A percentile compares a stretch with the other conserved stretches of the same genome.
Evolutionary conservation across 1,140 invertebrate genomes (phyloP).

Genomic region (Aradophagus sp.): DNA sequence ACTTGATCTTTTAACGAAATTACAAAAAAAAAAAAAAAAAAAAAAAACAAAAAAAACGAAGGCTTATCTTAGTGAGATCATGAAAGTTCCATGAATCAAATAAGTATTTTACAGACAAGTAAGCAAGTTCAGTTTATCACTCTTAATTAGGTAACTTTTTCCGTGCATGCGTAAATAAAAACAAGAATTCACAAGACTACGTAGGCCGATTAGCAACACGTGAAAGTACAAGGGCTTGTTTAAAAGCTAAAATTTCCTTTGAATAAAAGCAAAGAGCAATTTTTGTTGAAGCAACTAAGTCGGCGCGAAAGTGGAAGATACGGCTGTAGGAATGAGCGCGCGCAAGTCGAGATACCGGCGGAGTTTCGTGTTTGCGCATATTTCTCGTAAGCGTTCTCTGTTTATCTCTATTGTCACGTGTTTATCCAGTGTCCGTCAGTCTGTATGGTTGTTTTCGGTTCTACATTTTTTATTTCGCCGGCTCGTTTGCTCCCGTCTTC

Average conservation of each 20-base stretch:
- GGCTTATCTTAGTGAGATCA: no score
- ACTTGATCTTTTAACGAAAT: no score
- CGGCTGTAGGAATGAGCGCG: conserved; percentile 40
- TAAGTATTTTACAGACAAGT: no score
- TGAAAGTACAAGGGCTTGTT: no score
- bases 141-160: no score
- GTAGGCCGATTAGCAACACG: background rate
- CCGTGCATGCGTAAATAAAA: no score
- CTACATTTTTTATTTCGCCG: conserved; percentile 61
- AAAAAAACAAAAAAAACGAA: no score
- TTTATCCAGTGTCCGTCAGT: conserved; percentile 70
- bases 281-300: conserved; percentile 40
- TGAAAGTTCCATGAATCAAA: no score
- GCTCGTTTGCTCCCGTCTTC: conserved; percentile 49
- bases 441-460: conserved; percentile 62
- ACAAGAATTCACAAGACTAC: background rate
- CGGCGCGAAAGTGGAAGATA: conserved; percentile 38
- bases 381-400: conserved; percentile 72
- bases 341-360: conserved; percentile 39
- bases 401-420: conserved; percentile 73
- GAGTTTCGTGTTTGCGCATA: conserved; percentile 69
- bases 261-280: conserved; percentile 9
- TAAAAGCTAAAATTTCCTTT: background rate
- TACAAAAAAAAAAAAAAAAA: no score
- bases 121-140: no score